Base-by-base conservation (phyloP, 1,140 invertebrate species). In the Zaprionus tsacasi region DNA sequence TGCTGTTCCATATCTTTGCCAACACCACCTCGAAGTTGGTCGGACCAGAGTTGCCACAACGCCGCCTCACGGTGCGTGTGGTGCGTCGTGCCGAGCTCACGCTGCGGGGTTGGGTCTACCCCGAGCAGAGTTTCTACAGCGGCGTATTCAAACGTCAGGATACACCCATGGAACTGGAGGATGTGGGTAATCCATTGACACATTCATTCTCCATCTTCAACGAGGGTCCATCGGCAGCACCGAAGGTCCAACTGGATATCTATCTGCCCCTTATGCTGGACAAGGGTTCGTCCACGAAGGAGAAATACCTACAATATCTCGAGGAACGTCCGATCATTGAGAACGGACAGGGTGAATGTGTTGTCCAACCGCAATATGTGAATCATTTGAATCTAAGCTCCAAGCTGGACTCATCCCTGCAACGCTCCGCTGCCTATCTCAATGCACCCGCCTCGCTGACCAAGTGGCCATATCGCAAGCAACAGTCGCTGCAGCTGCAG, bases 291-390 rank as follows among this genome's bases (percentile, higher is more conserved):
- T 75, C 58, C 2, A 30, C 45, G 8, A 94, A 96, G 79, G 97
- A 97, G 48, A 98, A 99, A 92, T 98, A 98, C 96, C 93, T 99
- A 11, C 93, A 99, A 0, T 99, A 99, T 91, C 93, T 98, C 48
- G 97, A 98, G 93, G 95, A 96, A 70, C 80, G 94, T 6, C 97
- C 98, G 10, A 94, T 94, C 50, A 94, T 97, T 21, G 95, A 96
- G 93, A 95, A 74, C 76, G 94, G 94, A 45, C 94, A 94, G 61
- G 95, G 96, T 1, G 94, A 95, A 91, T 96, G 96, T 86, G 93
- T 92, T 15, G 91, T 94, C 8, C 78, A 93, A 6, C 94, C 94
- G 21, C 93, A 93, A 27, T 87, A 94, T 76, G 94, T 96, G 0
- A 97, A 98, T 93, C 96, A 96, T 1, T 91, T 97, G 1, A 94